Evolutionary conservation across 2,113 vertebrate genomes (phyloP), one percentile per base, ranked within the genome.

Genomic region (Orthonyx spaldingii): DNA sequence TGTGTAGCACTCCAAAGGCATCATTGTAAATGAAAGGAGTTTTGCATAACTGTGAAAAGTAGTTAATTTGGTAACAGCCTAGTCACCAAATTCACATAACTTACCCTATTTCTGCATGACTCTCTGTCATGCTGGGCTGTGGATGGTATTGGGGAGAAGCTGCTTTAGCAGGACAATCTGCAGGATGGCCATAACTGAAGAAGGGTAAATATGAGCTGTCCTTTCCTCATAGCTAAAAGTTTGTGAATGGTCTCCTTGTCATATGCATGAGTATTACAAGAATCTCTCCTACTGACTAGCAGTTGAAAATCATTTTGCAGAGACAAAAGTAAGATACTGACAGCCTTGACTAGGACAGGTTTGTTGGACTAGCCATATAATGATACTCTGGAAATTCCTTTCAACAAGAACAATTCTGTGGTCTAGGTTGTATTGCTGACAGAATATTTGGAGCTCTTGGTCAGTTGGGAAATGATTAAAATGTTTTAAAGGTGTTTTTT

Each of bases 381-480:
- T 1, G 2, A 32, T 77, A 47, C 23, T 41, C 32, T 91, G 71
- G 33, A 91, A 88, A 95, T 77, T 70, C 79, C 47, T 96, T 88
- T 94, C 79, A 86, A 74, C 39, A 44, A 68, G 57, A 92, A 56
- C 27, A 77, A n/a, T 89, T 82, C 84, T 84, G 68, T 87, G 39
- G 56, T 77, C 68, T 81, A 93, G 82, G 47, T 91, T 86, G 41
- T 68, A 78, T 78, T 64, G 60, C 68, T 90, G 85, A 88, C 75
- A 94, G 81, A 95, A 87, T 83, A 90, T 90, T 65, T 71, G 81
- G 60, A 86, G 52, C 41, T 60, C 16, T 49, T 81, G 76, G 83
- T 90, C 94, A 86, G 68, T 2, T 86, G 85, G 94, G 85, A 96
- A 93, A 89, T 96, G 23, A 96, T 88, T 83, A 90, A 76, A 57